A percentile compares a stretch with the other conserved stretches of the same genome.
Evolutionary conservation across 1,140 invertebrate genomes (phyloP).

Genomic region (Elymnias hypermnestra): DNA sequence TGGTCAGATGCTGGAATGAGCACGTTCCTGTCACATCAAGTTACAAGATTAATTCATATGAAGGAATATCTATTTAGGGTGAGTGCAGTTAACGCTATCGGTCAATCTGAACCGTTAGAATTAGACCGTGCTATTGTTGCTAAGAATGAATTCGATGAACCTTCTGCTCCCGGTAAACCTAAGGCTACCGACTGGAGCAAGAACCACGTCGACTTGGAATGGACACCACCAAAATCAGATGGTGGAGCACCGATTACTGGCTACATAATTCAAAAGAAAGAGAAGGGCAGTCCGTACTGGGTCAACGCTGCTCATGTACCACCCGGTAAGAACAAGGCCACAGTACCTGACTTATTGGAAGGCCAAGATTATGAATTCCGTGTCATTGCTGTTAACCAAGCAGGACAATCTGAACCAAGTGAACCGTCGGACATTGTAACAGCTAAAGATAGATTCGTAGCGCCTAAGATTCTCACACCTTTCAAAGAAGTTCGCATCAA

Average conservation of each 20-base stretch:
- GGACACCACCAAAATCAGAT: slow-evolving; percentile 90
- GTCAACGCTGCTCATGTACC: slow-evolving; percentile 92
- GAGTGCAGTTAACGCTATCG: slow-evolving; percentile 95
- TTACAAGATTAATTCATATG: slow-evolving; percentile 90
- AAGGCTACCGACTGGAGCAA: slow-evolving; percentile 94
- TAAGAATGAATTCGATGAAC: slow-evolving; percentile 96
- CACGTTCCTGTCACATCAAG: slow-evolving; percentile 87
- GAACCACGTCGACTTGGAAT: slow-evolving; percentile 92
- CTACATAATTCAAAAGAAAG: slow-evolving; percentile 96
- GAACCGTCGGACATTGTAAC: slow-evolving; percentile 93
- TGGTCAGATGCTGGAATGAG: slow-evolving; percentile 97
- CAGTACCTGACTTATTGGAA: slow-evolving; percentile 92
- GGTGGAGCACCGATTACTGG: slow-evolving; percentile 96
- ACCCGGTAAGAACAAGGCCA: slow-evolving; percentile 84
- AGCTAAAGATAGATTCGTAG: slow-evolving; percentile 90
- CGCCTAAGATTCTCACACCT: slow-evolving; percentile 94
- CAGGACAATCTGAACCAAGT: slow-evolving; percentile 95
- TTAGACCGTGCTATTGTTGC: slow-evolving; percentile 92
- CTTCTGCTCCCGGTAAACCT: slow-evolving; percentile 93
- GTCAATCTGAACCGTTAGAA: slow-evolving; percentile 94
- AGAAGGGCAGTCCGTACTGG: slow-evolving; percentile 94
- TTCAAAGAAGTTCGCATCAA: slow-evolving; percentile 92
- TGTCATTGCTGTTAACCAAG: slow-evolving; percentile 95
- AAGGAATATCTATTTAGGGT: slow-evolving; percentile 96
- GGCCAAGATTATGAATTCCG: slow-evolving; percentile 98